phyloP scores from a whole-genome alignment of 2,797 vertebrate species.

The Amniataba percoides region DNA sequence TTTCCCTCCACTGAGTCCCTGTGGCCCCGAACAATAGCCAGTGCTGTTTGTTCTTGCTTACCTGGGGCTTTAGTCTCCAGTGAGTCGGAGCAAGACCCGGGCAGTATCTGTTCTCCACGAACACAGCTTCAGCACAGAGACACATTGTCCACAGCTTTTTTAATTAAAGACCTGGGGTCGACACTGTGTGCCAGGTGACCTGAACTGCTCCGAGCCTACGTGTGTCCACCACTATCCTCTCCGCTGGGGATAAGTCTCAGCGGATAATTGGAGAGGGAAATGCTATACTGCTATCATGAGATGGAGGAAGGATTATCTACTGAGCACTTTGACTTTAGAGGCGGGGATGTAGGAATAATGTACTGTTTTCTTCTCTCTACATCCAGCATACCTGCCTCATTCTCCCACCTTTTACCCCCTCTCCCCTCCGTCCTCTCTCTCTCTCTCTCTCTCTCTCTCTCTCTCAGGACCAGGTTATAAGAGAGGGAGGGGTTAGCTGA shows the following conservation, averaged over 20 bases:
- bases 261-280: constrained; percentile 84
- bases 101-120: constrained; percentile 78
- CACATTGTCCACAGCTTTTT: constrained; percentile 83
- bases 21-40: constrained; percentile 75
- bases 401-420: constrained; percentile 40
- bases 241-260: constrained; percentile 68
- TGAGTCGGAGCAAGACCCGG: constrained; percentile 73
- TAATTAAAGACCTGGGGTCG: constrained; percentile 85
- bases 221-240: constrained; percentile 59
- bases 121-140: constrained; percentile 83
- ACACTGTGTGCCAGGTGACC: constrained; percentile 82
- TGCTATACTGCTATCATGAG: constrained; percentile 78
- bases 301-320: constrained; percentile 82
- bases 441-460: constrained; percentile 28
- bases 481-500: constrained; percentile 54
- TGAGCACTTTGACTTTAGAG: constrained; percentile 62
- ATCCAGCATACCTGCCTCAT: constrained; percentile 47
- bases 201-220: constrained; percentile 75
- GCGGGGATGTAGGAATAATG: constrained; percentile 74
- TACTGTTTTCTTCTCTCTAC: constrained; percentile 76
- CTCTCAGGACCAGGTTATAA: constrained; percentile 66
- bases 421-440: constrained; percentile 20
- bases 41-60: constrained; percentile 78
- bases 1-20: constrained; percentile 66
- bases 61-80: constrained; percentile 77